Evolutionary conservation across 1,140 invertebrate species (phyloP).

Genomic region (Papilio aristodemus): DNA sequence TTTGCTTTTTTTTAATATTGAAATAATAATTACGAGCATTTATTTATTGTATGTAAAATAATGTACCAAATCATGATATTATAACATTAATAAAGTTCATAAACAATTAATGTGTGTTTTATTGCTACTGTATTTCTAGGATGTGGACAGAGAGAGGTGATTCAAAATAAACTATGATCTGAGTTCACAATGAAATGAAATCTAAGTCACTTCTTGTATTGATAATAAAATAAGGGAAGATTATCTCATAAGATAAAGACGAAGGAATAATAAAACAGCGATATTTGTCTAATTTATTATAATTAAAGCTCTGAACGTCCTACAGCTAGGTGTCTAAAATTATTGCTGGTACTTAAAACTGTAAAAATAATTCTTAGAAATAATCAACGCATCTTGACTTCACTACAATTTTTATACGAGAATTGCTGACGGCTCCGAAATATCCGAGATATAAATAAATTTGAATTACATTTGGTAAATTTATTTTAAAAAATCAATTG

Average conservation of each 20-base stretch:
- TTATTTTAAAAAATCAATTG: too few species aligned
- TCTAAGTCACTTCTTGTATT: too few species aligned
- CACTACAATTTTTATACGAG: neutral
- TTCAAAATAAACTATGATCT: too few species aligned
- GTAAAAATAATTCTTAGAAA: conserved; percentile 27
- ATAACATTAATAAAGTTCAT: conserved; percentile 75
- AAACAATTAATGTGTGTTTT: conserved; percentile 37
- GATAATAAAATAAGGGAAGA: too few species aligned
- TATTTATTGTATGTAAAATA: conserved; percentile 74
- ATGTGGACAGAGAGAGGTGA: too few species aligned
- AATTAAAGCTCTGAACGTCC: conserved; percentile 56
- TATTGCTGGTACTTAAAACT: conserved; percentile 25
- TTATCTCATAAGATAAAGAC: neutral
- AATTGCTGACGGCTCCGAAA: neutral
- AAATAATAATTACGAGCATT: conserved; percentile 67
- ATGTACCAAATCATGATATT: conserved; percentile 75
- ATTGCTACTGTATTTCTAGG: too few species aligned
- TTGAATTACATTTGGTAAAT: too few species aligned
- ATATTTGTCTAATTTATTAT: conserved; percentile 40
- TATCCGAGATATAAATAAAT: too few species aligned
- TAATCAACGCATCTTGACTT: conserved; percentile 12
- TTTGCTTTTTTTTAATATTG: conserved; percentile 65
- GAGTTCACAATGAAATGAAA: too few species aligned
- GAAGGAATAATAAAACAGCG: conserved; percentile 40
- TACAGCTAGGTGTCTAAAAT: conserved; percentile 34